Evolutionary conservation across 2,113 vertebrate species (phyloP).

Genomic region (Zapornia atra): DNA sequence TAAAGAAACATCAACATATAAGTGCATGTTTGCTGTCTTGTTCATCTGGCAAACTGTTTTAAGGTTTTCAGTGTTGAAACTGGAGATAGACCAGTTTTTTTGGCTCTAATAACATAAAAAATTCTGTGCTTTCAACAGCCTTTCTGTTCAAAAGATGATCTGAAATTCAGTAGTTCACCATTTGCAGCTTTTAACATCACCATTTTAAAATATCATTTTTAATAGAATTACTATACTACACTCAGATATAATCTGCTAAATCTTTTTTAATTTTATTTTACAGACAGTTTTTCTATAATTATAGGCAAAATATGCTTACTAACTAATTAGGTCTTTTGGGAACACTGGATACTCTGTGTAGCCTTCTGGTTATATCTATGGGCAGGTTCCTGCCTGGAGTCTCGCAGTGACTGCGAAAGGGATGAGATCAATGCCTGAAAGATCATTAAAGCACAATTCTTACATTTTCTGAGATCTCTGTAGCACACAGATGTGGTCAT

Average conservation of each 20-base stretch:
- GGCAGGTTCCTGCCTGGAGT: not conserved
- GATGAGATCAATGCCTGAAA: not conserved
- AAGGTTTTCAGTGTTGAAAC: not conserved
- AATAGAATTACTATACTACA: not conserved
- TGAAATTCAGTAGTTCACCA: not conserved
- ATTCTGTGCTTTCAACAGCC: not conserved
- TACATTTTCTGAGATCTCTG: not conserved
- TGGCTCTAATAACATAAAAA: not conserved
- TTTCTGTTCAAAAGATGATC: not conserved
- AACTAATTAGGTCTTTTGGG: not conserved
- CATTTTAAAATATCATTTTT: not conserved
- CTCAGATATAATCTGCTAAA: not conserved
- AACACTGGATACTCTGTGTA: not conserved
- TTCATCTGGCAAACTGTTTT: not conserved
- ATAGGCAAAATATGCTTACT: not conserved
- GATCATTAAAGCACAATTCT: not conserved
- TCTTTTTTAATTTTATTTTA: not conserved
- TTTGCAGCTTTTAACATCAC: not conserved
- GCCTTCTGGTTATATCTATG: not conserved
- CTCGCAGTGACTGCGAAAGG: not conserved
- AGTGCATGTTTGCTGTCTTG: not conserved
- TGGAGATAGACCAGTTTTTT: not conserved
- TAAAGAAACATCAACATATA: not conserved
- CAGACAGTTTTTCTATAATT: not conserved
- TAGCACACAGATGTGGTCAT: not conserved